Percentiles rank a stretch among this genome's conserved stretches.
phyloP scores from a whole-genome alignment of 2,113 vertebrate species.

The Numenius arquata region DNA sequence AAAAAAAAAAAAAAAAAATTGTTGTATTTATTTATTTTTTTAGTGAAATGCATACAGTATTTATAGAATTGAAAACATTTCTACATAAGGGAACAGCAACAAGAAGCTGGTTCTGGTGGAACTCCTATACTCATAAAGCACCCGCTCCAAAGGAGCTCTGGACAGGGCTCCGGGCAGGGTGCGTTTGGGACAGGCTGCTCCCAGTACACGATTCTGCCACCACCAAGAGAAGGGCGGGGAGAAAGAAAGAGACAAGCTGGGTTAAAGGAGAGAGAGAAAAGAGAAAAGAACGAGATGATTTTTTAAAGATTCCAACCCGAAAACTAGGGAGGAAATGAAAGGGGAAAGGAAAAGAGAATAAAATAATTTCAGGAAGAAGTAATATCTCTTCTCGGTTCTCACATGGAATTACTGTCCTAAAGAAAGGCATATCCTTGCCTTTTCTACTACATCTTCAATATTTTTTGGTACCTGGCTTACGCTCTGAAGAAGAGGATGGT shows the following conservation, averaged over 20 bases:
- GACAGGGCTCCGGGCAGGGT: neutral
- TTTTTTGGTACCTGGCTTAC: neutral
- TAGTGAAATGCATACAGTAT: slow-evolving; percentile 25
- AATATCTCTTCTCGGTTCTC: neutral
- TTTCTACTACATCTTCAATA: neutral
- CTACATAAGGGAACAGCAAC: slow-evolving; percentile 29
- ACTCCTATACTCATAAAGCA: neutral
- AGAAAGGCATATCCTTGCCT: neutral
- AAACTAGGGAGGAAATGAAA: neutral
- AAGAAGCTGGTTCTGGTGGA: slow-evolving; percentile 34
- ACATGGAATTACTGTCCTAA: neutral
- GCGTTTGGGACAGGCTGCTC: neutral
- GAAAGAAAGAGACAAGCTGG: neutral
- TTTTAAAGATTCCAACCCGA: neutral
- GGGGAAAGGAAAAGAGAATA: neutral
- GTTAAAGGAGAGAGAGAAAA: neutral
- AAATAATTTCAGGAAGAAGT: neutral
- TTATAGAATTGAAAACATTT: slow-evolving; percentile 49
- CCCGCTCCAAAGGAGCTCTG: neutral
- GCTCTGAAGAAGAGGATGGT: neutral
- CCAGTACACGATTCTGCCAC: neutral
- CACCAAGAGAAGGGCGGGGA: neutral
- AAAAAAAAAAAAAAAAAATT: too few species aligned
- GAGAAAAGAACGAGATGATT: neutral
- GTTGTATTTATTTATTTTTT: neutral